Evolutionary conservation across 1,140 invertebrate species (phyloP).

Genomic region (Antheraea pernyi): DNA sequence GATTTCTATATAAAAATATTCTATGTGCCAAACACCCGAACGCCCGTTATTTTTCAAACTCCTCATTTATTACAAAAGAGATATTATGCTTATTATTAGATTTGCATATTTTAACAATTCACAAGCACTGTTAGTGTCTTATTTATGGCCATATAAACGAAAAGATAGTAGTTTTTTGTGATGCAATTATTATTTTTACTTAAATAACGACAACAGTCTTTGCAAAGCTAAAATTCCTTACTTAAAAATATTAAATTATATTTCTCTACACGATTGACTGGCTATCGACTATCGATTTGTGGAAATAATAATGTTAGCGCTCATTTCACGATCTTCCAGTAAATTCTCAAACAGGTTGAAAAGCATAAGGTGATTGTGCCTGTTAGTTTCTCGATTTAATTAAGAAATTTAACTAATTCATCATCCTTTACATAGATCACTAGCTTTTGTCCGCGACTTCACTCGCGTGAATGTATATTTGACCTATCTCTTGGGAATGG

Average conservation of each 20-base stretch:
- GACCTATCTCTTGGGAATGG: too few species aligned
- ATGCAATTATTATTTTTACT: constrained; percentile 14
- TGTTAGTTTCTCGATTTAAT: too few species aligned
- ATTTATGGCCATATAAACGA: too few species aligned
- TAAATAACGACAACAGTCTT: constrained; percentile 28
- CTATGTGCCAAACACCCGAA: background rate
- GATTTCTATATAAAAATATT: constrained; percentile 18
- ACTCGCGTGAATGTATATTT: too few species aligned
- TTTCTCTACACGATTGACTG: background rate
- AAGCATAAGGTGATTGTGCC: background rate
- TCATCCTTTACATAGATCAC: too few species aligned
- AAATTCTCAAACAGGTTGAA: background rate
- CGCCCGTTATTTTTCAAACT: constrained; percentile 4
- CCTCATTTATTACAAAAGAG: constrained; percentile 5
- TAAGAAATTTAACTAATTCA: too few species aligned
- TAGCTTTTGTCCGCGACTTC: too few species aligned
- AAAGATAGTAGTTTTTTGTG: constrained; percentile 9
- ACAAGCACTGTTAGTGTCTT: too few species aligned
- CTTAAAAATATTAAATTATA: background rate
- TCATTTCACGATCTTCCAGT: background rate
- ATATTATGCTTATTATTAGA: background rate
- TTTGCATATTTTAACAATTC: background rate
- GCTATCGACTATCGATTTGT: background rate
- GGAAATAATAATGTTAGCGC: background rate
- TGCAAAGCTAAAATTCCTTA: constrained; percentile 18